Evolutionary conservation across 2,888 invertebrate genomes (phyloP).

Genomic region (Acrobasis repandana): DNA sequence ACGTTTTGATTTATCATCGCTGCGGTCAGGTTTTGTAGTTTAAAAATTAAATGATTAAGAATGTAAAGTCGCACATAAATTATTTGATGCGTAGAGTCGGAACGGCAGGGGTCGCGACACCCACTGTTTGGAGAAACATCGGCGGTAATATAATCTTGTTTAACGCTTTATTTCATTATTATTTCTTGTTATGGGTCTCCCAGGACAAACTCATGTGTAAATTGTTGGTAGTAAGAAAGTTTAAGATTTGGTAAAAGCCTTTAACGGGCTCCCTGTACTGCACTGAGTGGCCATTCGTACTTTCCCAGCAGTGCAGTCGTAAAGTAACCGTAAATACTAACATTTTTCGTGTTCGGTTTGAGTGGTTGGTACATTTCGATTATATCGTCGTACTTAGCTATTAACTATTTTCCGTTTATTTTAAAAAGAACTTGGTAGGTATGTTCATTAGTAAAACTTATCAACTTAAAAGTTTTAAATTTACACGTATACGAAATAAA

Average conservation of each 20-base stretch:
- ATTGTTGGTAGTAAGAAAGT: background rate
- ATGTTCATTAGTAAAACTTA: too few relatives aligned
- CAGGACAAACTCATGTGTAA: background rate
- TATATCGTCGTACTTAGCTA: too few relatives aligned
- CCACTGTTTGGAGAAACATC: conserved; percentile 34
- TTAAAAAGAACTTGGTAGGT: too few relatives aligned
- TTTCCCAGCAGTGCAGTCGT: background rate
- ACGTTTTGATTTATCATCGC: conserved; percentile 18
- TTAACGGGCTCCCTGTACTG: background rate
- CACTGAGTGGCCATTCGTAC: background rate
- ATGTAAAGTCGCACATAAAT: conserved; percentile 28
- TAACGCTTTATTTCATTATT: background rate
- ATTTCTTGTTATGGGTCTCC: background rate
- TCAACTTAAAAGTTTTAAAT: too few relatives aligned
- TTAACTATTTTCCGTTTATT: too few relatives aligned
- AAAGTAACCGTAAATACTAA: too few relatives aligned
- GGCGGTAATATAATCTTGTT: conserved; percentile 8
- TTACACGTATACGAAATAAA: too few relatives aligned
- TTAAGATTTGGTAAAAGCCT: background rate
- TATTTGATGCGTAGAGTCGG: conserved; percentile 26
- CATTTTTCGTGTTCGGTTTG: background rate
- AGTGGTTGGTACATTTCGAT: background rate
- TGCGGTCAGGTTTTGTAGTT: conserved; percentile 15
- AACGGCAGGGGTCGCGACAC: conserved; percentile 37
- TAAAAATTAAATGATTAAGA: conserved; percentile 24